phyloP scores from a whole-genome alignment of 2,797 vertebrate species.

The Lepidocolaptes lacrymiger region DNA sequence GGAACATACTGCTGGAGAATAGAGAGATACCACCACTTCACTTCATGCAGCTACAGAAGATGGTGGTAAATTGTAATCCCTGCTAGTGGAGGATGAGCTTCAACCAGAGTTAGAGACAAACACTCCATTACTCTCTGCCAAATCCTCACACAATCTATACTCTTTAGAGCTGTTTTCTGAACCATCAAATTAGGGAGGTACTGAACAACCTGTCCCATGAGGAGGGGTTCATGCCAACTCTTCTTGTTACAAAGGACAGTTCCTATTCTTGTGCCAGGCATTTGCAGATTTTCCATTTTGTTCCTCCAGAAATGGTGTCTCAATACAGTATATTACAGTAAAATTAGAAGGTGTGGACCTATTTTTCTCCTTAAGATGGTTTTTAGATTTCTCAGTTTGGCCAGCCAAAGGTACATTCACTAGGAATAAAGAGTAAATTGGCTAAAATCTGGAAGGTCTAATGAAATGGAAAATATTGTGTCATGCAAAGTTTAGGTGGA shows the following conservation, averaged over 20 bases:
- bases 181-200: not conserved
- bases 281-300: constrained; percentile 7
- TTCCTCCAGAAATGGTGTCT: constrained; percentile 13
- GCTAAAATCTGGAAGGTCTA: not conserved
- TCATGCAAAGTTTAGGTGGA: not conserved
- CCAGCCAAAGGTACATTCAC: not conserved
- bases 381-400: constrained; percentile 12
- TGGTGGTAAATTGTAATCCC: not conserved
- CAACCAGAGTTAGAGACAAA: not conserved
- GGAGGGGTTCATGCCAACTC: not conserved
- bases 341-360: not conserved
- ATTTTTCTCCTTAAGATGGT: not conserved
- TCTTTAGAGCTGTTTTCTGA: not conserved
- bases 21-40: not conserved
- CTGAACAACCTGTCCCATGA: not conserved
- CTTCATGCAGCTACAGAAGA: not conserved
- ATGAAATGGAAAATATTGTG: not conserved
- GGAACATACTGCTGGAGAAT: not conserved
- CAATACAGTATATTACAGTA: not conserved
- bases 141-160: not conserved
- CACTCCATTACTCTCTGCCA: not conserved
- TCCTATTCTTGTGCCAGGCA: not conserved
- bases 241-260: not conserved
- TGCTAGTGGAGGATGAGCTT: not conserved
- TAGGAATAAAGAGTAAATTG: not conserved